These are phyloP conservation scores for Paratrypauchen microcephalus DNA, from an alignment of 2,797 vertebrate species.

Conservation along the genomic window DNA sequence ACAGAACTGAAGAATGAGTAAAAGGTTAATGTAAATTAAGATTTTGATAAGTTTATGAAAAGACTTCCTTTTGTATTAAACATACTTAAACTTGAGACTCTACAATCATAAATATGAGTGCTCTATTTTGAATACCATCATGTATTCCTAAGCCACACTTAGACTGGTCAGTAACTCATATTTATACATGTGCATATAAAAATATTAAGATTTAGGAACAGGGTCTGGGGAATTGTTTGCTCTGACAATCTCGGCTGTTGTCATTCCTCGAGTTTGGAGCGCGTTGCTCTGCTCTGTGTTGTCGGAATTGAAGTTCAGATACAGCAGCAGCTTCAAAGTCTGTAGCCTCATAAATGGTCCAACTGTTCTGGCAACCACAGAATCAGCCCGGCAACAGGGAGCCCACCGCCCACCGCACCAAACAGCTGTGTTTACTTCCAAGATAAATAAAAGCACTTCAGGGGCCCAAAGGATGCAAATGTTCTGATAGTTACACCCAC, in stretches of 20 bases:
- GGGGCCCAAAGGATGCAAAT: neutral
- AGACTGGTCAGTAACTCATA: slow-evolving; percentile 7
- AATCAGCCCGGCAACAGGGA: neutral
- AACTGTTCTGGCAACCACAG: slow-evolving; percentile 12
- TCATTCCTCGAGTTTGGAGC: slow-evolving; percentile 26
- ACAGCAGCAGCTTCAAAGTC: slow-evolving; percentile 31
- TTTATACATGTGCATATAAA: slow-evolving; percentile 17
- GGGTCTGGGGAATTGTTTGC: slow-evolving; percentile 17
- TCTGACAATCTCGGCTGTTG: slow-evolving; percentile 9
- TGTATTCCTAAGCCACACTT: neutral
- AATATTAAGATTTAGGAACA: slow-evolving; percentile 20
- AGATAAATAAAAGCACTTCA: slow-evolving; percentile 1
- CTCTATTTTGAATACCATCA: neutral
- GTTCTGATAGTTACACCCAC: neutral
- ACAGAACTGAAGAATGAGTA: no score
- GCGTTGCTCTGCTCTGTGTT: slow-evolving; percentile 22
- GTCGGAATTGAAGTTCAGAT: slow-evolving; percentile 12
- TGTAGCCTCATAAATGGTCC: slow-evolving; percentile 22
- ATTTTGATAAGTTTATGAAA: neutral
- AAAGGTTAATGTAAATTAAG: neutral
- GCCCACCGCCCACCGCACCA: neutral
- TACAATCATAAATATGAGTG: neutral
- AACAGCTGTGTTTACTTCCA: slow-evolving; percentile 6
- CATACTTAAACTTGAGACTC: neutral
- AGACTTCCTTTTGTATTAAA: neutral